Evolutionary conservation across 2,113 vertebrate genomes (phyloP).

Genomic region (Ammodytes dubius): DNA sequence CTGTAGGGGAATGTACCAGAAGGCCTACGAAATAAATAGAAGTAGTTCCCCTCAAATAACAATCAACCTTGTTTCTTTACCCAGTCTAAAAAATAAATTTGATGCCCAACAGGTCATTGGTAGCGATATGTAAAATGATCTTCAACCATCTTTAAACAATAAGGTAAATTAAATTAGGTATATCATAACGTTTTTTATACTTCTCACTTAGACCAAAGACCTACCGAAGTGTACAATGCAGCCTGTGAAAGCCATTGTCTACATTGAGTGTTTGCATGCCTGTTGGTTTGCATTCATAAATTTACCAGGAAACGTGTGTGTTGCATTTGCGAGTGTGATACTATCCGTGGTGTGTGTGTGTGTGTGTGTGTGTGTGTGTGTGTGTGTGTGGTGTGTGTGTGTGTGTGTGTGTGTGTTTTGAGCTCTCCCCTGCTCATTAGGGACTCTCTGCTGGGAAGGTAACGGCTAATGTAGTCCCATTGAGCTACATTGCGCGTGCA

Average conservation of each 20-base stretch:
- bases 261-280: too few relatives aligned
- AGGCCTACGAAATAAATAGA: too few relatives aligned
- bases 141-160: too few relatives aligned
- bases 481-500: slow-evolving; percentile 68
- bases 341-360: background rate
- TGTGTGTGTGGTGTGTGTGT: background rate
- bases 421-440: slow-evolving; percentile 53
- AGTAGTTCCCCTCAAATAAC: background rate
- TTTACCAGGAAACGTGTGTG: background rate
- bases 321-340: background rate
- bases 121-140: too few relatives aligned
- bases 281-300: too few relatives aligned
- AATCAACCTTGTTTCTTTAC: background rate
- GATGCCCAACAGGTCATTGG: too few relatives aligned
- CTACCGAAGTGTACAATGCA: too few relatives aligned
- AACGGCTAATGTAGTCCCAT: slow-evolving; percentile 58
- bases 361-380: background rate
- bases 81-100: too few relatives aligned
- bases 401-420: slow-evolving; percentile 8
- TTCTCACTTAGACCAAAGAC: background rate
- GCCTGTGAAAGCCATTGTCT: too few relatives aligned
- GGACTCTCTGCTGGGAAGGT: slow-evolving; percentile 54
- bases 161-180: background rate
- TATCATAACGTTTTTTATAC: background rate
- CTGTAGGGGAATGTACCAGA: background rate